Conservation (phyloP, 2,888 invertebrate genomes). For the Drosophila conformis region DNA sequence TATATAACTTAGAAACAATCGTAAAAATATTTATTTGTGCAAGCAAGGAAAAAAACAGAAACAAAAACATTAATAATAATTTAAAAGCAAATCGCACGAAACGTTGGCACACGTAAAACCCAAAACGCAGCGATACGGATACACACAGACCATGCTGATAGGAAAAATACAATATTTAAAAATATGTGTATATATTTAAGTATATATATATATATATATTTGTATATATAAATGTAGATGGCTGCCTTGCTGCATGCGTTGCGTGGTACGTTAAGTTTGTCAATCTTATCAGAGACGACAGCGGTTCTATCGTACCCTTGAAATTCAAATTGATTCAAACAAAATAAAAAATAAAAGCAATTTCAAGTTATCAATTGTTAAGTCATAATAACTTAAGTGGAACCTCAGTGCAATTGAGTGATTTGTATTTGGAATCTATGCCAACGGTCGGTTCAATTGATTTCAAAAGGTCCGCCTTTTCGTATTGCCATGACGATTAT, state of each 20-base stretch:
- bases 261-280: constrained; percentile 52
- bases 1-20: constrained; percentile 71
- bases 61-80: constrained; percentile 38
- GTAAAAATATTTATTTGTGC: constrained; percentile 42
- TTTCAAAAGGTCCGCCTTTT: constrained; percentile 21
- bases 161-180: constrained; percentile 32
- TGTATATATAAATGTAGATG: constrained; percentile 32
- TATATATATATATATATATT: constrained; percentile 4
- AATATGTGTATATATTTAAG: constrained; percentile 4
- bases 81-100: constrained; percentile 60
- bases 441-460: not conserved
- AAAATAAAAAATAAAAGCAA: constrained; percentile 47
- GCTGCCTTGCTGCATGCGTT: constrained; percentile 48
- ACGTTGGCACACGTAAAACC: constrained; percentile 51
- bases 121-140: constrained; percentile 58
- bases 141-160: constrained; percentile 53
- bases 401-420: constrained; percentile 7
- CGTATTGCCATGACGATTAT: constrained; percentile 4
- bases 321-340: constrained; percentile 63
- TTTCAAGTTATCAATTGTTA: constrained; percentile 48
- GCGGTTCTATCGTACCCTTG: constrained; percentile 70
- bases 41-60: constrained; percentile 28
- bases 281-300: constrained; percentile 71
- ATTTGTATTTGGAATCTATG: constrained; percentile 14
- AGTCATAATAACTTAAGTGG: constrained; percentile 48